Percentiles rank a stretch among this genome's conserved stretches.
phyloP scores from a whole-genome alignment of 1,140 invertebrate genomes.

The Bombus picipes region DNA sequence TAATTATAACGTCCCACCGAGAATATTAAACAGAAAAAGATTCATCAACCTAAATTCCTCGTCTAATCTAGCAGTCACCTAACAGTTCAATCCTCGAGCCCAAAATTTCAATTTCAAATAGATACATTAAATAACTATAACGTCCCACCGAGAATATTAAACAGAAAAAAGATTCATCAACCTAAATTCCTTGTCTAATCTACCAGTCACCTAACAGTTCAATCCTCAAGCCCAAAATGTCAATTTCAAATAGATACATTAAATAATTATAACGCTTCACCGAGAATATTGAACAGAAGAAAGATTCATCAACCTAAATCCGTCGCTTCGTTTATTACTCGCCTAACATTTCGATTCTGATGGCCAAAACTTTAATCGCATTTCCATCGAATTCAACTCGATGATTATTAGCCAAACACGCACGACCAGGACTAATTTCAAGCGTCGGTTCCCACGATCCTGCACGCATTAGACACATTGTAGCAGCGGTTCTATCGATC shows the following conservation, averaged over 20 bases:
- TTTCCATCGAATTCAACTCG: neutral
- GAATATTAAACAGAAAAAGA: neutral
- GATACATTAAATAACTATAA: neutral
- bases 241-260: neutral
- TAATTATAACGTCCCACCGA: no score
- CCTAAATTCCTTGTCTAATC: neutral
- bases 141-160: neutral
- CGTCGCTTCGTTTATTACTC: neutral
- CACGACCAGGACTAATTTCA: neutral
- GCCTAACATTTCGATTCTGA: neutral
- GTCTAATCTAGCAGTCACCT: neutral
- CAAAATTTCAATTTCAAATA: neutral
- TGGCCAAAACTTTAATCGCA: neutral
- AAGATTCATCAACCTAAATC: neutral
- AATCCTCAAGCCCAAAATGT: neutral
- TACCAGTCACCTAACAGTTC: neutral
- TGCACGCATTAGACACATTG: neutral
- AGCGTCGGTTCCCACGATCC: slow-evolving; percentile 5
- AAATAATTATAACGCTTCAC: rapidly evolving
- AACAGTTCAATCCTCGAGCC: neutral
- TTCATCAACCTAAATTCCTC: neutral
- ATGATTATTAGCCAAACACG: neutral
- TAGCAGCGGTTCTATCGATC: neutral
- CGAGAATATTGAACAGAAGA: neutral
- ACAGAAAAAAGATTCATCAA: neutral